Evolutionary conservation across 2,888 invertebrate genomes (phyloP).

Genomic region (Argyresthia albistria): DNA sequence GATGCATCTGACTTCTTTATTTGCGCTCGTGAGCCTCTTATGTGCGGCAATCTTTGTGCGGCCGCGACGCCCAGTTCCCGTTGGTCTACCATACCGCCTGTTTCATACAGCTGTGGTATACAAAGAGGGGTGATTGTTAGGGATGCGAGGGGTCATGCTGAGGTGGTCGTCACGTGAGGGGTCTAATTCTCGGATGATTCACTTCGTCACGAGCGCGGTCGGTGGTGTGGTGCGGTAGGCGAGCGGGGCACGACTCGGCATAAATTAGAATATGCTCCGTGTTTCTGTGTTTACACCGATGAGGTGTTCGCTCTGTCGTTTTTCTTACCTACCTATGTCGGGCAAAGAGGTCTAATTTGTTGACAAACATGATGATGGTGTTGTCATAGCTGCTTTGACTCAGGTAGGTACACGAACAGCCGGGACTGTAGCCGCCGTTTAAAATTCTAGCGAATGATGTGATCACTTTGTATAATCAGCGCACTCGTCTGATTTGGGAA

Average conservation of each 20-base stretch:
- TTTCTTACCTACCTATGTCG: too few relatives aligned
- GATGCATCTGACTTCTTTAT: constrained; percentile 11
- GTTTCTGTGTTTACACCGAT: not conserved
- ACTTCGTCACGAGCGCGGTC: constrained; percentile 39
- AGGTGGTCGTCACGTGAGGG: constrained; percentile 22
- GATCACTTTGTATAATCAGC: too few relatives aligned
- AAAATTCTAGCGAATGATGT: too few relatives aligned
- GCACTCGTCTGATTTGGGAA: too few relatives aligned
- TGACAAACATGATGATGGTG: too few relatives aligned
- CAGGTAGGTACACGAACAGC: too few relatives aligned
- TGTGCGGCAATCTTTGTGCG: constrained; percentile 26
- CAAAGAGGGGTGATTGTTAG: constrained; percentile 7
- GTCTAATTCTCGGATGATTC: constrained; percentile 41
- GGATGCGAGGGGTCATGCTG: constrained; percentile 12
- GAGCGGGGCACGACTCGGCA: constrained; percentile 47
- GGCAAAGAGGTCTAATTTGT: too few relatives aligned
- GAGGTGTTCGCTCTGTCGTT: not conserved
- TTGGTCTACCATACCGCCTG: constrained; percentile 12
- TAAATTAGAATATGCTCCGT: constrained; percentile 37
- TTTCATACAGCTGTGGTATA: constrained; percentile 8
- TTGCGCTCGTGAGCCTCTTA: constrained; percentile 34
- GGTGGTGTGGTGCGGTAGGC: constrained; percentile 23
- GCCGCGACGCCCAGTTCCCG: not conserved
- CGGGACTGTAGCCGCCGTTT: too few relatives aligned
- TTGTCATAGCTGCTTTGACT: too few relatives aligned